Percentiles rank a stretch among this genome's conserved stretches.
phyloP scores from a whole-genome alignment of 2,888 invertebrate species.

The Melanchra persicariae region DNA sequence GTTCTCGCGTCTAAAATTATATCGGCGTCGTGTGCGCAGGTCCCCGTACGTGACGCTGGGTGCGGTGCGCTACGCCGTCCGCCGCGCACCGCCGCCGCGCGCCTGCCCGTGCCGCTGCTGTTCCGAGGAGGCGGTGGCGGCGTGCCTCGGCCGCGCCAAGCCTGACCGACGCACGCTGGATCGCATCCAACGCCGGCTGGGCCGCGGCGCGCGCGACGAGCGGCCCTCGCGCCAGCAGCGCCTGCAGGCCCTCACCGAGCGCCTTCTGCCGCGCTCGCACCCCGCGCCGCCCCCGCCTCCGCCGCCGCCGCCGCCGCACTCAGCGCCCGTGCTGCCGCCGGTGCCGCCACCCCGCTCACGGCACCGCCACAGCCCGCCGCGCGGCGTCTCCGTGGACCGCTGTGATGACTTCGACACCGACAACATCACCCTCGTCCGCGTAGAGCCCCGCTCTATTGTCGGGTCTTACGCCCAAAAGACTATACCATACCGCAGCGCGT shows the following conservation, averaged over 20 bases:
- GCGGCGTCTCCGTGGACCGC: slow-evolving; percentile 87
- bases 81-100: slow-evolving; percentile 92
- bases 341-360: slow-evolving; percentile 90
- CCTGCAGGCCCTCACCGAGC: slow-evolving; percentile 95
- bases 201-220: slow-evolving; percentile 89
- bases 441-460: slow-evolving; percentile 91
- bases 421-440: slow-evolving; percentile 89
- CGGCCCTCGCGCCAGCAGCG: slow-evolving; percentile 92
- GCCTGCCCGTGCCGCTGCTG: slow-evolving; percentile 90
- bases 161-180: slow-evolving; percentile 94
- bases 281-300: slow-evolving; percentile 80
- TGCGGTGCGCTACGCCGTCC: slow-evolving; percentile 93
- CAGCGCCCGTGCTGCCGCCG: slow-evolving; percentile 90
- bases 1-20: slow-evolving; percentile 70
- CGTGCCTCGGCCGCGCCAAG: slow-evolving; percentile 89
- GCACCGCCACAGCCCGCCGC: slow-evolving; percentile 88
- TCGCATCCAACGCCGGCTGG: slow-evolving; percentile 95
- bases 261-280: slow-evolving; percentile 92
- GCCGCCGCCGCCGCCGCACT: slow-evolving; percentile 84
- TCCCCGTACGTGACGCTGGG: slow-evolving; percentile 92
- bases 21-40: slow-evolving; percentile 83
- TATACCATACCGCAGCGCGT: slow-evolving; percentile 95
- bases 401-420: slow-evolving; percentile 87
- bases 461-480: slow-evolving; percentile 92
- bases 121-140: slow-evolving; percentile 90